Percentiles rank a stretch among this genome's conserved stretches.
Conservation (phyloP, 2,888 invertebrate genomes). For the Yponomeuta evonymella region DNA sequence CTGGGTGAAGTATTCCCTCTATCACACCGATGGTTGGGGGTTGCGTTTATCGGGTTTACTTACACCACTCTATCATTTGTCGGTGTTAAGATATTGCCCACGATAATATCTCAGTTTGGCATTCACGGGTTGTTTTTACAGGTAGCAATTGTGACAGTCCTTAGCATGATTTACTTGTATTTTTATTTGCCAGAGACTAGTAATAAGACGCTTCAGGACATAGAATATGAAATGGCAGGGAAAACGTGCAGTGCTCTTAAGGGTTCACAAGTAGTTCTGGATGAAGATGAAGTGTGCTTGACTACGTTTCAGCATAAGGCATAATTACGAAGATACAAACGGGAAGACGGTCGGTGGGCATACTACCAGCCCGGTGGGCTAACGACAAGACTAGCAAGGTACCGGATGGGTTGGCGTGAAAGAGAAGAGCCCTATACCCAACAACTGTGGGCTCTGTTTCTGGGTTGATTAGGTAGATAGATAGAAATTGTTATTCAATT, state of each 20-base stretch:
- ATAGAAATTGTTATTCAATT: too few relatives aligned
- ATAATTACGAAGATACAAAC: too few relatives aligned
- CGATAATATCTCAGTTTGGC: not conserved
- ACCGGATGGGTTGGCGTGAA: too few relatives aligned
- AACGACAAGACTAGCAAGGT: too few relatives aligned
- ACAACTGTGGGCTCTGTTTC: too few relatives aligned
- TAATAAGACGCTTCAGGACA: slow-evolving; percentile 6
- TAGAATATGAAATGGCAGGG: slow-evolving; percentile 6
- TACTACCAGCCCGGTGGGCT: too few relatives aligned
- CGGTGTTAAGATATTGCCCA: not conserved
- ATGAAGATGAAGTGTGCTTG: too few relatives aligned
- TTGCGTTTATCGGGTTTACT: not conserved
- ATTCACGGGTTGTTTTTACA: not conserved
- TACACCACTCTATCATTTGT: not conserved
- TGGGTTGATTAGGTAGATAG: too few relatives aligned
- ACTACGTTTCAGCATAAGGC: too few relatives aligned
- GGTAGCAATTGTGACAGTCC: not conserved
- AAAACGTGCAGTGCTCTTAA: not conserved
- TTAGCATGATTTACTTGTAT: slow-evolving; percentile 3
- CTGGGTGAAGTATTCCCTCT: slow-evolving; percentile 1
- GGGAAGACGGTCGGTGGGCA: too few relatives aligned
- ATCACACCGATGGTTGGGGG: not conserved
- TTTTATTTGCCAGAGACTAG: slow-evolving; percentile 6
- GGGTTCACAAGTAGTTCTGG: too few relatives aligned
- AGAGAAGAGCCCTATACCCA: too few relatives aligned